These are phyloP conservation scores for Otus sunia DNA, from an alignment of 2,113 vertebrate genomes.

Conservation along the genomic window DNA sequence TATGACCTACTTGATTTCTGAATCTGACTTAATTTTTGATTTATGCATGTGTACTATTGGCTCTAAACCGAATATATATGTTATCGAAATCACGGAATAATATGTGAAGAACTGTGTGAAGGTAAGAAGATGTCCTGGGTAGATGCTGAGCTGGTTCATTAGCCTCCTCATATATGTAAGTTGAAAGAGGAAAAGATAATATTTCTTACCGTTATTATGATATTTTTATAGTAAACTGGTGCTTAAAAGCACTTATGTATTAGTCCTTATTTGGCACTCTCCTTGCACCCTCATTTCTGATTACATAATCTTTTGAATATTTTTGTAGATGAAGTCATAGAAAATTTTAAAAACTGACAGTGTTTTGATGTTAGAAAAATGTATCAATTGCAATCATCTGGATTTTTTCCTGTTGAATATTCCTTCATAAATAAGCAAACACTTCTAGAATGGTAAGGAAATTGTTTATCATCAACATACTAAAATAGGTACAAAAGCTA, in stretches of 20 bases:
- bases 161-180: not conserved
- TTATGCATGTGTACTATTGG: not conserved
- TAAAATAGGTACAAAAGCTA: slow-evolving; percentile 2
- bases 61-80: not conserved
- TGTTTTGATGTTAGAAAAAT: slow-evolving; percentile 19
- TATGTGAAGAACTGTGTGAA: not conserved
- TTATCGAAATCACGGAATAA: not conserved
- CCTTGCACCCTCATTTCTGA: not conserved
- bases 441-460: slow-evolving; percentile 10
- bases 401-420: slow-evolving; percentile 17
- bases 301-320: slow-evolving; percentile 4
- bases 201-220: not conserved
- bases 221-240: not conserved
- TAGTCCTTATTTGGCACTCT: not conserved
- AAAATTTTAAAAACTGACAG: not conserved
- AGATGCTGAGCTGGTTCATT: not conserved
- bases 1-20: not conserved
- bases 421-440: slow-evolving; percentile 20
- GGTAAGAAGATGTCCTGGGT: not conserved
- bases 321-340: slow-evolving; percentile 22
- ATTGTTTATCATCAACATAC: slow-evolving; percentile 25
- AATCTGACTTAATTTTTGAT: not conserved
- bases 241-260: not conserved
- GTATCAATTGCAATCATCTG: slow-evolving; percentile 9
- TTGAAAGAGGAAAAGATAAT: not conserved